Evolutionary conservation across 2,113 vertebrate species (phyloP).

Genomic region (Athene noctua): DNA sequence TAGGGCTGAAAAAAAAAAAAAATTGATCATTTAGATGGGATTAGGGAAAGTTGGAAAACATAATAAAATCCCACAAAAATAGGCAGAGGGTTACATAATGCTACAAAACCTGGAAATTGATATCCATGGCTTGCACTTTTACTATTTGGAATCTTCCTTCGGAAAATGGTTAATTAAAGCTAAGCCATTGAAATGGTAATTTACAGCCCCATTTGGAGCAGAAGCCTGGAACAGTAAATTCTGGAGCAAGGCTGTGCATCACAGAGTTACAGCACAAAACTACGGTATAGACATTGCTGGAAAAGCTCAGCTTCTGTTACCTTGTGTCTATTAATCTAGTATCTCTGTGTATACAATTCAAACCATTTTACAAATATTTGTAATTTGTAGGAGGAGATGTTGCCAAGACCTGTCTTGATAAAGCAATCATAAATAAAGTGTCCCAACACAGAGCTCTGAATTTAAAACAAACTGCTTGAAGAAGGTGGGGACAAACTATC

Average conservation of each 20-base stretch:
- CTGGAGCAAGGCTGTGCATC: constrained; percentile 10
- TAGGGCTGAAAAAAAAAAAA: neutral
- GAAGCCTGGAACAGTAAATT: constrained; percentile 18
- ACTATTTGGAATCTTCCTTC: constrained; percentile 24
- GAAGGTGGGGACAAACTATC: neutral
- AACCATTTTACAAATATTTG: constrained; percentile 62
- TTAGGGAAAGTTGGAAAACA: neutral
- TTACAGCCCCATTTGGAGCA: neutral
- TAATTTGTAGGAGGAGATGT: constrained; percentile 17
- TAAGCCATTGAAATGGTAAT: constrained; percentile 41
- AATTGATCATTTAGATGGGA: neutral
- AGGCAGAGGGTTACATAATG: neutral
- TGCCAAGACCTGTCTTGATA: constrained; percentile 34
- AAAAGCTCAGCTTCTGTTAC: constrained; percentile 35
- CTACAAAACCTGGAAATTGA: neutral
- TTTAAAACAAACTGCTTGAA: constrained; percentile 38
- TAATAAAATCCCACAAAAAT: neutral
- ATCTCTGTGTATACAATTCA: constrained; percentile 37
- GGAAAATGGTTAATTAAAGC: constrained; percentile 48
- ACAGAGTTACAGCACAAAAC: neutral
- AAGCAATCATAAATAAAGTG: constrained; percentile 5
- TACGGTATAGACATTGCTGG: neutral
- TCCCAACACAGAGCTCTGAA: neutral
- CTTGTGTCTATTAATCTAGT: constrained; percentile 29
- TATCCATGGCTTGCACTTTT: neutral